These are phyloP conservation scores for Campylomormyrus tamandua DNA, from an alignment of 2,113 vertebrate genomes.

Conservation along the genomic window DNA sequence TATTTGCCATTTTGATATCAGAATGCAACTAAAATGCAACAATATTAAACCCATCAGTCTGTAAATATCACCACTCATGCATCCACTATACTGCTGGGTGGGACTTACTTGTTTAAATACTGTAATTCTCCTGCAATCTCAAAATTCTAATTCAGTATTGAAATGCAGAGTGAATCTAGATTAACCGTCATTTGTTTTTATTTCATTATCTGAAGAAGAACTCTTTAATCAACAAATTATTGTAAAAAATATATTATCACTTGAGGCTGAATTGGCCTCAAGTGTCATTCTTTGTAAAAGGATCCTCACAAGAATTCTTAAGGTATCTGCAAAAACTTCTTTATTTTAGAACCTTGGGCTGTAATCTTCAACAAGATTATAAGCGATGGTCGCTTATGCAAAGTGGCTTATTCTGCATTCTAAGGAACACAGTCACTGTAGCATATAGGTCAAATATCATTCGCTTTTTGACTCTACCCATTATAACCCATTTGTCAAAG, in stretches of 20 bases:
- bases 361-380: not conserved
- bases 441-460: not conserved
- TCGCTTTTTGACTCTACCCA: constrained; percentile 2
- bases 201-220: not conserved
- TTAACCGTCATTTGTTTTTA: not conserved
- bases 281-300: not conserved
- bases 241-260: not conserved
- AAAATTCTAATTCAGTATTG: not conserved
- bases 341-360: not conserved
- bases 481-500: constrained; percentile 17
- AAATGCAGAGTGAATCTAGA: not conserved
- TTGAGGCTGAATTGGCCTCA: not conserved
- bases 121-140: not conserved
- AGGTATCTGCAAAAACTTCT: not conserved
- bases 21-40: not conserved
- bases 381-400: not conserved
- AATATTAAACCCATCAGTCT: not conserved
- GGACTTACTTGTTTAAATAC: not conserved
- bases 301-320: not conserved
- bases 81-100: not conserved
- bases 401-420: not conserved
- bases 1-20: not conserved
- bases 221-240: not conserved
- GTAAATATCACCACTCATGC: not conserved
- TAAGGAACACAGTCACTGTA: not conserved